phyloP scores from a whole-genome alignment of 2,888 invertebrate genomes.

The Tenthredo notha region DNA sequence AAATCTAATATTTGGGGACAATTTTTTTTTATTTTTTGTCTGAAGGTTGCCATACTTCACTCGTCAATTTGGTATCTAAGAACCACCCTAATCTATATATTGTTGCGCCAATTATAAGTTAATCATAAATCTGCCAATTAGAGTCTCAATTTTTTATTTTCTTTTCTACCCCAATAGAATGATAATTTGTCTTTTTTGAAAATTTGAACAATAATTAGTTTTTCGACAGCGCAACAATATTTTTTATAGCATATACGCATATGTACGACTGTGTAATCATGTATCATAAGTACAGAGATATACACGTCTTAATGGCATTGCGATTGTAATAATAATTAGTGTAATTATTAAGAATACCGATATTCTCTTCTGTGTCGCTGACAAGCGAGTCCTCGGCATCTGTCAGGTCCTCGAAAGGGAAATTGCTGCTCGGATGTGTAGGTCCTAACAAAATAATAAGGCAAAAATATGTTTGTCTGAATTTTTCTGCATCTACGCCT shows the following conservation, averaged over 20 bases:
- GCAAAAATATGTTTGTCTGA: slow-evolving; percentile 19
- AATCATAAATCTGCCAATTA: no score
- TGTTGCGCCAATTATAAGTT: neutral
- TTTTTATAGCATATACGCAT: neutral
- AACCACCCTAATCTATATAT: neutral
- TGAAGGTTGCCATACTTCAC: no score
- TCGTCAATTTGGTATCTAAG: no score
- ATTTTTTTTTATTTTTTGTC: no score
- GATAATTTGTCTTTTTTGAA: neutral
- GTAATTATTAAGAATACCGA: slow-evolving; percentile 69
- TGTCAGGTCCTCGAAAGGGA: slow-evolving; percentile 76
- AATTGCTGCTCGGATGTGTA: slow-evolving; percentile 74
- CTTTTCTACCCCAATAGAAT: no score
- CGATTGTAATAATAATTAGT: slow-evolving; percentile 21
- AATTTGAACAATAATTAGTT: neutral
- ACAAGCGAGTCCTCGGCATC: slow-evolving; percentile 76
- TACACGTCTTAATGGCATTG: neutral
- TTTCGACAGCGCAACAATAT: slow-evolving; percentile 3
- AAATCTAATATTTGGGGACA: no score
- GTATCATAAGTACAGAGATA: neutral
- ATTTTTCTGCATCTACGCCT: neutral
- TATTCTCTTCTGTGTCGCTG: slow-evolving; percentile 76
- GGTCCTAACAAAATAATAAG: slow-evolving; percentile 73
- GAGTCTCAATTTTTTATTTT: neutral
- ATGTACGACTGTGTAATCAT: slow-evolving; percentile 6